A percentile compares a stretch with the other conserved stretches of the same genome.
phyloP scores from a whole-genome alignment of 2,797 vertebrate genomes.

The Lycodopsis pacificus region DNA sequence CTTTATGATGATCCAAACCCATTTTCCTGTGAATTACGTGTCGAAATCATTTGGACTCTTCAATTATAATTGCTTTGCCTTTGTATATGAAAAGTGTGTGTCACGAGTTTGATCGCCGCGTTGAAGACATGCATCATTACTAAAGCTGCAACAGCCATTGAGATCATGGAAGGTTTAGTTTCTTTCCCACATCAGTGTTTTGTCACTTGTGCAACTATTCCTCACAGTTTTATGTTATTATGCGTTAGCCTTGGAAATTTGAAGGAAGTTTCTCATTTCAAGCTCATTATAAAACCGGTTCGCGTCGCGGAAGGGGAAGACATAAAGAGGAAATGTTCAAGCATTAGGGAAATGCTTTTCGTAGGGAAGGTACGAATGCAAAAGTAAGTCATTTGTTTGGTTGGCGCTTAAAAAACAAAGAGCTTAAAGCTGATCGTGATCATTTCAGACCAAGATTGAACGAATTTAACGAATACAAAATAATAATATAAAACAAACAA shows the following conservation, averaged over 20 bases:
- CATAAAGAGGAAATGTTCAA: constrained; percentile 74
- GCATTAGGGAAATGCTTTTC: constrained; percentile 76
- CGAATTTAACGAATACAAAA: constrained; percentile 53
- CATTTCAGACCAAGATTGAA: constrained; percentile 62
- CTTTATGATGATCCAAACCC: constrained; percentile 69
- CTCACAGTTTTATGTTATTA: constrained; percentile 67
- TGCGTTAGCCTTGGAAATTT: constrained; percentile 52
- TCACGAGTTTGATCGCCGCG: constrained; percentile 74
- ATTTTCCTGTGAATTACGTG: constrained; percentile 73
- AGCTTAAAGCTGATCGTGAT: constrained; percentile 78
- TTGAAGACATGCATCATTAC: constrained; percentile 76
- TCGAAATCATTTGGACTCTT: constrained; percentile 76
- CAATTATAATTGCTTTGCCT: constrained; percentile 79
- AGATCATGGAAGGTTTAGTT: constrained; percentile 66
- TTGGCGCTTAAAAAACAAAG: constrained; percentile 75
- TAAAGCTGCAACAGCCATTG: constrained; percentile 67
- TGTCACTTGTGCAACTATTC: constrained; percentile 70
- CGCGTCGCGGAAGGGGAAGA: constrained; percentile 63
- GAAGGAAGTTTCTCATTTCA: constrained; percentile 64
- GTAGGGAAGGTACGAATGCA: constrained; percentile 70
- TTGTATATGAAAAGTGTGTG: constrained; percentile 77
- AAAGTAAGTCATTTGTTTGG: constrained; percentile 79
- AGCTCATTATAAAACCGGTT: constrained; percentile 63
- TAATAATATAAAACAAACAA: constrained; percentile 60
- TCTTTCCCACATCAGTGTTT: constrained; percentile 64